Evolutionary conservation across 2,113 vertebrate genomes (phyloP), one percentile per base, ranked within the genome.

Genomic region (Atrichornis clamosus): DNA sequence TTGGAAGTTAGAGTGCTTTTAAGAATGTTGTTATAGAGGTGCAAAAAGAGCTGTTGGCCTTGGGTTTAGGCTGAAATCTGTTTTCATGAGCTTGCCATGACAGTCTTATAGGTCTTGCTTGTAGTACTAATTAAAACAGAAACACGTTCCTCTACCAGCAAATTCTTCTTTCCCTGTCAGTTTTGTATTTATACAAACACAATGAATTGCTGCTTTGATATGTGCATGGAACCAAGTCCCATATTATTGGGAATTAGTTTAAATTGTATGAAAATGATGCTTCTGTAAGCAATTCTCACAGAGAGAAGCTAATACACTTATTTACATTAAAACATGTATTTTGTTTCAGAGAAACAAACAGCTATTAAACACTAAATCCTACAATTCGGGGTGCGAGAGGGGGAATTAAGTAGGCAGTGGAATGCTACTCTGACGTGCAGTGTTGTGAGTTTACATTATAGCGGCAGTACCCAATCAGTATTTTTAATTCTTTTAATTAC

Each of bases 401-500:
- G 63, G 55, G 83, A 73, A 91, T 94, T 84, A 94, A 96, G 91
- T 49, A 95, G 89, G 84, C 94, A 78, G 90, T 70, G 59, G 97
- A 97, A 96, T 95, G 72, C 32, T 82, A 23, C 87, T 85, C 58
- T 88, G 77, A 93, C 68, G n/a, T 79, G 70, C 39, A 58, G 76
- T 76, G 91, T 72, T 96, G 96, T 88, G 96, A 96, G 93, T 96
- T 96, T 88, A 70, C 49, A 12, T 75, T 93, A 49, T 10, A 88
- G 70, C 53, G 86, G 94, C 67, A 52, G 81, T 95, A 95, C 94
- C 96, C 95, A 96, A 95, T 96, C 96, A 91, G 74, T 95, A 79
- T 81, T 97, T 94, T 95, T 69, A 96, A 92, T 96, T 98, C 94
- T 97, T 97, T 97, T 97, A 97, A 98, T 98, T 97, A 97, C 89